These are phyloP conservation scores for Tineola bisselliella DNA, from an alignment of 2,888 invertebrate species.

Conservation along the genomic window DNA sequence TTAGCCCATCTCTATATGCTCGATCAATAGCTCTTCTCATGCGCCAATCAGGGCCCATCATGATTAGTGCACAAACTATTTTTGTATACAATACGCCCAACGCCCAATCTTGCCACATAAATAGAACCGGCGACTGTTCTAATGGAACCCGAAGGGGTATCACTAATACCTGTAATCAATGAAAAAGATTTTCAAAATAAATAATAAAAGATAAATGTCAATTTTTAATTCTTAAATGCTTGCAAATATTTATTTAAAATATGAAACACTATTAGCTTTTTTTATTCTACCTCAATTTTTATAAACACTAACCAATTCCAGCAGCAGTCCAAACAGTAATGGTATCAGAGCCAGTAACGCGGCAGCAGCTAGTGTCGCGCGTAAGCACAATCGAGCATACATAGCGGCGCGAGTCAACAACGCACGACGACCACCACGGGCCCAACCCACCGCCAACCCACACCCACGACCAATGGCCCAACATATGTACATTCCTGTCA, in stretches of 20 bases:
- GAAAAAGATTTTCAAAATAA: slow-evolving; percentile 72
- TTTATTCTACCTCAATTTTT: no score
- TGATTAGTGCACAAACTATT: slow-evolving; percentile 93
- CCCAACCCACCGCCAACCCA: slow-evolving; percentile 84
- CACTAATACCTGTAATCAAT: slow-evolving; percentile 72
- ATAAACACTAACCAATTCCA: slow-evolving; percentile 74
- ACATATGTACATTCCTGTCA: slow-evolving; percentile 86
- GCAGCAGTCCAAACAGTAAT: slow-evolving; percentile 87
- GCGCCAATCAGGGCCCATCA: slow-evolving; percentile 99
- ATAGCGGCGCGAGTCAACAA: slow-evolving; percentile 75
- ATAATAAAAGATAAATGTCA: no score
- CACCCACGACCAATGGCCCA: slow-evolving; percentile 90
- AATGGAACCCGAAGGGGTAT: slow-evolving; percentile 93
- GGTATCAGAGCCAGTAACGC: slow-evolving; percentile 91
- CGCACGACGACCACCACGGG: slow-evolving; percentile 87
- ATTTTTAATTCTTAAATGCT: no score
- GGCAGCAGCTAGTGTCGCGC: slow-evolving; percentile 79
- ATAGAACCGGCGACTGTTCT: slow-evolving; percentile 88
- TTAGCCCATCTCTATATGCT: slow-evolving; percentile 91
- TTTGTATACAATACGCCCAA: slow-evolving; percentile 97
- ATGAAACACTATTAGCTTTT: no score
- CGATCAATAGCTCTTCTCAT: slow-evolving; percentile 91
- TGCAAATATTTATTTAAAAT: no score
- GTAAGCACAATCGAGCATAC: slow-evolving; percentile 78
- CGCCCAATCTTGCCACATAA: slow-evolving; percentile 97